phyloP scores from a whole-genome alignment of 2,113 vertebrate genomes.

The Pitta sordida region DNA sequence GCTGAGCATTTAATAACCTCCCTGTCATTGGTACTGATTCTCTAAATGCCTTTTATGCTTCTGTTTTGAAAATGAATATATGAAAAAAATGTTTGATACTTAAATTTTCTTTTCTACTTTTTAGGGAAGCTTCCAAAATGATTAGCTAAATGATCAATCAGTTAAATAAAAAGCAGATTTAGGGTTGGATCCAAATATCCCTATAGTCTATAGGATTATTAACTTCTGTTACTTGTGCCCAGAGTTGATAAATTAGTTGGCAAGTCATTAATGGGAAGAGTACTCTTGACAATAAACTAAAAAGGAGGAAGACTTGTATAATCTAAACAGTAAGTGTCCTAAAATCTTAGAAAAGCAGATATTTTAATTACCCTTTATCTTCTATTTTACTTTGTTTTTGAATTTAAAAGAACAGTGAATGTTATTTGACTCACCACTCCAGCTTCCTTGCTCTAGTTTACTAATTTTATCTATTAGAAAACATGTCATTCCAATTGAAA shows the following conservation, averaged over 20 bases:
- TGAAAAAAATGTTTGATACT: neutral
- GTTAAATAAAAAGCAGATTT: neutral
- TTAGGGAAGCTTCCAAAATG: neutral
- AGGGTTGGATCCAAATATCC: neutral
- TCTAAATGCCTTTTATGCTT: neutral
- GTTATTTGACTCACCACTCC: neutral
- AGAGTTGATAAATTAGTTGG: neutral
- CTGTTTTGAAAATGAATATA: neutral
- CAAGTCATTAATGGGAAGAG: neutral
- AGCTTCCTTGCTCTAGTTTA: neutral
- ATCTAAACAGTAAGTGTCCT: neutral
- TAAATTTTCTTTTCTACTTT: neutral
- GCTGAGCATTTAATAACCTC: constrained; percentile 8
- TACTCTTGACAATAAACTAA: neutral
- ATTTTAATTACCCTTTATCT: neutral
- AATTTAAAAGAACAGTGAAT: neutral
- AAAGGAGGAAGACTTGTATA: neutral
- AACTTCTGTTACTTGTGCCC: neutral
- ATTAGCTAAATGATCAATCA: neutral
- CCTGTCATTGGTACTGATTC: neutral
- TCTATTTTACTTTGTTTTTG: neutral
- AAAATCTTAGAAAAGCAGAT: neutral
- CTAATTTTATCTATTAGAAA: neutral
- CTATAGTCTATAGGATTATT: neutral
- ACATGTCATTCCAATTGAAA: neutral